These are phyloP conservation scores for Athalia circularis DNA, from an alignment of 2,888 invertebrate genomes.

Conservation along the genomic window DNA sequence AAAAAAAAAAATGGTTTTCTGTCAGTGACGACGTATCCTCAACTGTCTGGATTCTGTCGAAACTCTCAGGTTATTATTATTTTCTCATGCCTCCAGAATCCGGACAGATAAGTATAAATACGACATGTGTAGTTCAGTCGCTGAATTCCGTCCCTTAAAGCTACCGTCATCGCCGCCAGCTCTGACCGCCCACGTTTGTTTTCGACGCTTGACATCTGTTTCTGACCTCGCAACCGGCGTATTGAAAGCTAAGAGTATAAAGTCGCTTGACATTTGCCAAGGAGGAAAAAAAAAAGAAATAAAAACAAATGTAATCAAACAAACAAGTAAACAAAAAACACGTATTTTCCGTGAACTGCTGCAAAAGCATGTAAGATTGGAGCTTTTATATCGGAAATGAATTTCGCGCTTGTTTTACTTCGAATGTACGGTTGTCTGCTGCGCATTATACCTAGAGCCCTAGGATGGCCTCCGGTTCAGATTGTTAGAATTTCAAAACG, in stretches of 20 bases:
- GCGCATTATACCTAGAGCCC: too few relatives aligned
- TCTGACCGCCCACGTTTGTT: background rate
- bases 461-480: background rate
- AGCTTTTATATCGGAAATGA: too few relatives aligned
- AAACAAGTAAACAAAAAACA: background rate
- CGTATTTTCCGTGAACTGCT: too few relatives aligned
- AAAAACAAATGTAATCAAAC: background rate
- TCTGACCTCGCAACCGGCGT: conserved; percentile 17
- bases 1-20: too few relatives aligned
- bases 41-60: too few relatives aligned
- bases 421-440: too few relatives aligned
- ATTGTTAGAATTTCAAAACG: conserved; percentile 23
- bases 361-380: too few relatives aligned
- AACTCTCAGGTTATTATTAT: too few relatives aligned
- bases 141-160: background rate
- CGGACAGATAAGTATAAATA: too few relatives aligned
- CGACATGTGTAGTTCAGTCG: background rate
- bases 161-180: background rate
- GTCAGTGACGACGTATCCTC: too few relatives aligned
- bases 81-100: too few relatives aligned
- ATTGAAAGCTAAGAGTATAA: background rate
- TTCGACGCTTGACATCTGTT: conserved; percentile 34
- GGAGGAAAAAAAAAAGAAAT: background rate
- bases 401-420: too few relatives aligned
- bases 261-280: background rate